Percentiles rank a stretch among this genome's conserved stretches.
phyloP scores from a whole-genome alignment of 2,888 invertebrate species.

The Salticus scenicus region DNA sequence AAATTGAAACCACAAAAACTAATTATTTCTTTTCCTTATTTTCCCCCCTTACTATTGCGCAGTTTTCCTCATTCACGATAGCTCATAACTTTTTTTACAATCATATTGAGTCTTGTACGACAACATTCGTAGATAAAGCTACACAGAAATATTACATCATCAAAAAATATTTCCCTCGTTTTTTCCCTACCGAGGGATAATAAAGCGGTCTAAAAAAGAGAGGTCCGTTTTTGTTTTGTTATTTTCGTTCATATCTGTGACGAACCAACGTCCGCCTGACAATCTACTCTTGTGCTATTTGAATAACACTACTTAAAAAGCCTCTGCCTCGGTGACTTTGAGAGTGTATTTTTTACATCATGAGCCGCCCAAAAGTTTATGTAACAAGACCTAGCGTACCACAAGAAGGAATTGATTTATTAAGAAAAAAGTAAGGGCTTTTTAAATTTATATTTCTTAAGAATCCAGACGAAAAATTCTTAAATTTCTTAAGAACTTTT shows the following conservation, averaged over 20 bases:
- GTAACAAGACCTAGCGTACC: slow-evolving; percentile 84
- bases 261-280: background rate
- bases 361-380: slow-evolving; percentile 81
- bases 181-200: background rate
- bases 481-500: too few species aligned
- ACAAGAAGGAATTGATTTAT: slow-evolving; percentile 80
- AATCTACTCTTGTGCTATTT: background rate
- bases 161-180: too few species aligned
- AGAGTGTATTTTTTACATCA: slow-evolving; percentile 61
- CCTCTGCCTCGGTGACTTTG: background rate
- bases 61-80: too few species aligned
- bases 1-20: too few species aligned
- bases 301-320: background rate
- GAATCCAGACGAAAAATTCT: too few species aligned
- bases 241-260: background rate
- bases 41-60: too few species aligned
- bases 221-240: background rate
- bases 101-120: too few species aligned
- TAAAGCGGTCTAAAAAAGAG: background rate
- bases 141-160: too few species aligned
- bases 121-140: too few species aligned
- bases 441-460: slow-evolving; percentile 5
- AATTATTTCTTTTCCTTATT: background rate
- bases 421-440: slow-evolving; percentile 75
- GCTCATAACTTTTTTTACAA: too few species aligned